Conservation (phyloP, 1,140 invertebrate species). For the Colletes gigas region DNA sequence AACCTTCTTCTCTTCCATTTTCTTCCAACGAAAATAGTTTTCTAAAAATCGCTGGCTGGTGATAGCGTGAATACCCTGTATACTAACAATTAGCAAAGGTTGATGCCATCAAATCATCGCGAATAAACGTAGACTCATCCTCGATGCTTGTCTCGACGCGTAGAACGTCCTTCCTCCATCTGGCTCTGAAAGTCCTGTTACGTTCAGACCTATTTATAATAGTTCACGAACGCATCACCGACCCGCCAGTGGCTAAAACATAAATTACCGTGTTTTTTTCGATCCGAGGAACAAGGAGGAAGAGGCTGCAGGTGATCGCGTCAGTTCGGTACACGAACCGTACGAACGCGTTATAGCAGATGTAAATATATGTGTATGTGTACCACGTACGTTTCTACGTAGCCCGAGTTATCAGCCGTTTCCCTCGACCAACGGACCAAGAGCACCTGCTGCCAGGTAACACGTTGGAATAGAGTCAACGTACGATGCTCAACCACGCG, state of each 20-base stretch:
- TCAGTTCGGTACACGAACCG: constrained; percentile 27
- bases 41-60: too few relatives aligned
- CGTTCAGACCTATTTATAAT: background rate
- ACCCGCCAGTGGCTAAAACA: background rate
- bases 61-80: too few relatives aligned
- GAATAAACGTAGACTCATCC: background rate
- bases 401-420: constrained; percentile 64
- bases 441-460: constrained; percentile 62
- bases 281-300: background rate
- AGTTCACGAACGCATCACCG: background rate
- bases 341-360: constrained; percentile 32
- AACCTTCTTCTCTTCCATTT: too few relatives aligned
- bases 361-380: constrained; percentile 35
- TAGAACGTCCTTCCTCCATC: background rate
- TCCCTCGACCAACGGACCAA: constrained; percentile 63
- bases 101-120: background rate
- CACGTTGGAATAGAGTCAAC: constrained; percentile 56
- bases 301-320: constrained; percentile 54
- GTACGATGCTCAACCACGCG: constrained; percentile 48
- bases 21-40: too few relatives aligned
- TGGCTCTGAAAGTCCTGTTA: constrained; percentile 2
- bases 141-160: background rate
- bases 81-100: background rate
- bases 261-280: constrained; percentile 7
- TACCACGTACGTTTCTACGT: constrained; percentile 26